Conservation (phyloP, 2,888 invertebrate genomes). For the Oligia latruncula region DNA sequence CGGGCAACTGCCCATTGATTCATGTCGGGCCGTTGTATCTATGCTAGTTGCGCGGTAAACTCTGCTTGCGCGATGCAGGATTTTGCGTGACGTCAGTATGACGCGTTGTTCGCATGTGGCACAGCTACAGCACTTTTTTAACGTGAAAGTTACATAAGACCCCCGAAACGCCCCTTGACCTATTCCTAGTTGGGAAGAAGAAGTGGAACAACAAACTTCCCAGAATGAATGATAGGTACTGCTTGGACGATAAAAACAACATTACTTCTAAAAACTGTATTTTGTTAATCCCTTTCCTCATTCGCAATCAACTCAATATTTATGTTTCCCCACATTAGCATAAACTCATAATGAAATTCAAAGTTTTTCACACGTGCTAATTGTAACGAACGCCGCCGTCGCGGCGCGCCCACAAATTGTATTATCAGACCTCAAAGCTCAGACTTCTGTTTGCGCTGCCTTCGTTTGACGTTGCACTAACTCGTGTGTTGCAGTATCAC, state of each 20-base stretch:
- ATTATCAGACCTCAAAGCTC: constrained; percentile 80
- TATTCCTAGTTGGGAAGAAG: neutral
- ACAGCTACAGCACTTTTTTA: no score
- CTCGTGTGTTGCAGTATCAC: constrained; percentile 41
- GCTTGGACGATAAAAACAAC: neutral
- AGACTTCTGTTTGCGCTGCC: constrained; percentile 73
- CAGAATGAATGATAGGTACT: neutral
- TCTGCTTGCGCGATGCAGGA: no score
- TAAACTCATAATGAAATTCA: constrained; percentile 51
- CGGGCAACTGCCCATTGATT: no score
- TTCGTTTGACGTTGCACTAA: constrained; percentile 54
- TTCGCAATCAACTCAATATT: constrained; percentile 45
- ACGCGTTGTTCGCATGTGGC: no score
- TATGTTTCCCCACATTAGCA: constrained; percentile 46
- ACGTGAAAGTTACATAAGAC: neutral
- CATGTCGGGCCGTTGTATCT: no score
- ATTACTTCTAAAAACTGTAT: neutral
- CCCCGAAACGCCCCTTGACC: neutral
- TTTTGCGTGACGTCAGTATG: no score
- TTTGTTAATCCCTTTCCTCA: constrained; percentile 12
- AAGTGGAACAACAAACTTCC: neutral
- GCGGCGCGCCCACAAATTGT: constrained; percentile 70
- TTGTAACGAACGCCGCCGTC: constrained; percentile 59
- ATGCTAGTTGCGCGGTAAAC: no score
- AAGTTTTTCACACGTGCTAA: constrained; percentile 62